Base-by-base conservation (phyloP, 2,888 invertebrate species). In the Ennomos quercinarius region DNA sequence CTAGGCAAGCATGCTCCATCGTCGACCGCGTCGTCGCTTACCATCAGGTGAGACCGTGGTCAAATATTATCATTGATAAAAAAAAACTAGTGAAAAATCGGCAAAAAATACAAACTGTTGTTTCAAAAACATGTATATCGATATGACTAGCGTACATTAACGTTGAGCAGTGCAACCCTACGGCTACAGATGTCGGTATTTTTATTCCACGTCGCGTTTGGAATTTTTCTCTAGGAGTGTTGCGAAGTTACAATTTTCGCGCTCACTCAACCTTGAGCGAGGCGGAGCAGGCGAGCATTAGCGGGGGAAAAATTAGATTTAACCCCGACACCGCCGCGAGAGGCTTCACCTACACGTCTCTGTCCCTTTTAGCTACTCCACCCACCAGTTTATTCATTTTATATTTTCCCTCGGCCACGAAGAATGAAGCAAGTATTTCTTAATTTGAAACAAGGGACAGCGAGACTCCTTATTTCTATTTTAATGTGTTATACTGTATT, bases 221-320 rank as follows among this genome's bases (percentile, higher is more conserved):
- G 71, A 70, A 78, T 76, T 43, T 53, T 79, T 72, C 76, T 69
- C 67, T 64, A 67, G 61, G 67, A 69, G 74, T 70, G 64, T 67
- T 70, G 73, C 69, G 72, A 78, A 80, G 81, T 84, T 78, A 84
- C 84, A 88, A 86, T 87, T 88, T 89, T 85, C 82, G 81, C 82
- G 83, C 80, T 83, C 83, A 81, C 83, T 83, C 86, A 83, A 83
- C 84, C 86, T 82, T 84, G 78, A 80, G 80, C 73, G 68, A 68
- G 78, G 79, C 73, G 73, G 78, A 80, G 76, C 75, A 70, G 77
- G 78, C 71, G 71, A 68, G 81, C 86, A 89, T 89, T 89, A 89
- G 84, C 79, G 83, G 83, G 73, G 81, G 83, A 82, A 86, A 87
- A 90, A 91, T 90, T 90, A 87, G 87, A 91, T 91, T 90, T 86